Percentiles rank a stretch among this genome's conserved stretches.
These are phyloP conservation scores for Tetanocera ferruginea DNA, from an alignment of 2,888 invertebrate genomes.

Conservation along the genomic window DNA sequence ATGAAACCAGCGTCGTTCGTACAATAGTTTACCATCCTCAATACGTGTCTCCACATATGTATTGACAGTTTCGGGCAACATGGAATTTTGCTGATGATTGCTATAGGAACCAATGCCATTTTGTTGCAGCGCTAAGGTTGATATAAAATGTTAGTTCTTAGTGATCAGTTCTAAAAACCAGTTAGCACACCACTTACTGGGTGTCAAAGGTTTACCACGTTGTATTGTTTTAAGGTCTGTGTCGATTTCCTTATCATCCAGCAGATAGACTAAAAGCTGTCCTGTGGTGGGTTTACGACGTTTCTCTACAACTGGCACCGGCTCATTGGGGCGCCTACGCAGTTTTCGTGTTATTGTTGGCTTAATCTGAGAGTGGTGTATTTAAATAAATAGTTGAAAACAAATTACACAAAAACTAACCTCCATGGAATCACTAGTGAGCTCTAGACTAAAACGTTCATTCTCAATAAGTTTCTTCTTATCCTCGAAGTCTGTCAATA, in stretches of 20 bases:
- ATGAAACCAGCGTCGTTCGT: slow-evolving; percentile 96
- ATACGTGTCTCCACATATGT: slow-evolving; percentile 85
- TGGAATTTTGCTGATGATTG: slow-evolving; percentile 52
- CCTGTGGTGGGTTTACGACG: slow-evolving; percentile 87
- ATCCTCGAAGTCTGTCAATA: slow-evolving; percentile 93
- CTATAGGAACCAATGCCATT: slow-evolving; percentile 63
- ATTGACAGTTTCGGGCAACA: slow-evolving; percentile 66
- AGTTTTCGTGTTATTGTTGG: slow-evolving; percentile 96
- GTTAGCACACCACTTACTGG: slow-evolving; percentile 62
- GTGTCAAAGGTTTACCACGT: slow-evolving; percentile 73
- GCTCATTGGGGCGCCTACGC: slow-evolving; percentile 93
- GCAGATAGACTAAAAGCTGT: slow-evolving; percentile 85
- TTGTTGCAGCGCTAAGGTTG: slow-evolving; percentile 69
- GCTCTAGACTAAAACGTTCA: slow-evolving; percentile 89
- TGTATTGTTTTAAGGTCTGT: slow-evolving; percentile 86
- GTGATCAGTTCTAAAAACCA: not conserved
- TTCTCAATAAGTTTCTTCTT: slow-evolving; percentile 90
- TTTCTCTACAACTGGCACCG: slow-evolving; percentile 88
- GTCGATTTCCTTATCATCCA: slow-evolving; percentile 92
- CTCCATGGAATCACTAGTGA: slow-evolving; percentile 90
- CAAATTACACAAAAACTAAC: slow-evolving; percentile 65
- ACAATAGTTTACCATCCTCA: slow-evolving; percentile 94
- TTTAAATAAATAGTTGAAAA: not conserved
- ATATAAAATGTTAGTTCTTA: not conserved
- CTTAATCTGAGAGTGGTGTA: slow-evolving; percentile 76